These are phyloP conservation scores for Volucella bombylans DNA, from an alignment of 2,888 invertebrate genomes.

Conservation along the genomic window DNA sequence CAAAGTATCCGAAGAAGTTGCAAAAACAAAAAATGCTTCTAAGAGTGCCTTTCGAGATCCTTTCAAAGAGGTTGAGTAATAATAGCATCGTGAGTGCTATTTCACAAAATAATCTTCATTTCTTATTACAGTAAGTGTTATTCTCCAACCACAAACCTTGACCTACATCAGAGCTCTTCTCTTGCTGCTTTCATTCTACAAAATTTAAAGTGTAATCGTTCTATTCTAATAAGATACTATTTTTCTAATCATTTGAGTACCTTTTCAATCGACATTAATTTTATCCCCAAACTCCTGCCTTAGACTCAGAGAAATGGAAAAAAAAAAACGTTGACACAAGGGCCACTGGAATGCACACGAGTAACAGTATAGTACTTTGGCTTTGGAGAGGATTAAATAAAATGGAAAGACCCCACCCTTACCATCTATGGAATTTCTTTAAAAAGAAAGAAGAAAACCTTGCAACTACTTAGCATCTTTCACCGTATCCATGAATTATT, in stretches of 20 bases:
- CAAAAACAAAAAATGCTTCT: too few relatives aligned
- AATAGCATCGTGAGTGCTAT: too few relatives aligned
- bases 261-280: conserved; percentile 52
- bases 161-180: too few relatives aligned
- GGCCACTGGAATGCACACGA: conserved; percentile 36
- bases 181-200: neutral
- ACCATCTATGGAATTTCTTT: too few relatives aligned
- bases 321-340: neutral
- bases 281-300: neutral
- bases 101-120: too few relatives aligned
- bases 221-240: neutral
- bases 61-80: too few relatives aligned
- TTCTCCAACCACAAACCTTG: too few relatives aligned
- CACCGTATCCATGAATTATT: conserved; percentile 55
- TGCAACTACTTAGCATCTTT: conserved; percentile 7
- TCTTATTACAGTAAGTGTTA: too few relatives aligned
- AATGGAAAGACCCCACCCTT: conserved; percentile 12
- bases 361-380: neutral
- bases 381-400: neutral
- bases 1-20: too few relatives aligned
- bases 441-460: neutral
- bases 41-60: too few relatives aligned
- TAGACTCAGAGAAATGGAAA: neutral
- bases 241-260: conserved; percentile 61
- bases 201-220: conserved; percentile 26